A percentile compares a stretch with the other conserved stretches of the same genome.
These are phyloP conservation scores for Mirza zaza DNA, from an alignment of 2,113 vertebrate genomes.

Conservation along the genomic window DNA sequence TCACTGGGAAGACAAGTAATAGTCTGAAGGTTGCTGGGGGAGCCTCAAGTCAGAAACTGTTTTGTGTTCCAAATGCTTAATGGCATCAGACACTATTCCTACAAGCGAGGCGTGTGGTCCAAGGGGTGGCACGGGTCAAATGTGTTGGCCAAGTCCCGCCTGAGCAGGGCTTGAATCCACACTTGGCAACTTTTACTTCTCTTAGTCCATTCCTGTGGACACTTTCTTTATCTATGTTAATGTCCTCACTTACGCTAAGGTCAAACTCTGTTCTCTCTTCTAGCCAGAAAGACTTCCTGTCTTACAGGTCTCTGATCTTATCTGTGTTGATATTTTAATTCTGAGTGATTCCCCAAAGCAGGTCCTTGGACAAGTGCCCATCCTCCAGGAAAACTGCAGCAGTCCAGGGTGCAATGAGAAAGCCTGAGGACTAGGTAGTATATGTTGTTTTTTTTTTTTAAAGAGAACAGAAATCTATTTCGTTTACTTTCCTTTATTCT, in stretches of 20 bases:
- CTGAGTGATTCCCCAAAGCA: constrained; percentile 49
- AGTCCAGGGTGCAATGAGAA: background rate
- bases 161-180: constrained; percentile 22
- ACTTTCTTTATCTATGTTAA: constrained; percentile 48
- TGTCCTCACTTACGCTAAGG: constrained; percentile 51
- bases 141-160: constrained; percentile 11
- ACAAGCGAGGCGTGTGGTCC: constrained; percentile 15
- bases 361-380: constrained; percentile 47
- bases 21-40: constrained; percentile 40
- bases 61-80: constrained; percentile 46
- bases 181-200: constrained; percentile 52
- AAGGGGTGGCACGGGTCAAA: constrained; percentile 57
- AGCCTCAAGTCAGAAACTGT: constrained; percentile 13
- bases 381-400: constrained; percentile 49
- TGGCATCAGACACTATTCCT: constrained; percentile 28
- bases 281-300: constrained; percentile 51
- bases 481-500: constrained; percentile 18
- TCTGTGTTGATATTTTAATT: constrained; percentile 50
- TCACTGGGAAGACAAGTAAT: background rate
- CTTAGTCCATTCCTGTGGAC: background rate
- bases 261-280: constrained; percentile 37
- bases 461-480: constrained; percentile 47
- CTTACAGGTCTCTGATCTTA: constrained; percentile 59
- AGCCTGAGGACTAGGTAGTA: background rate
- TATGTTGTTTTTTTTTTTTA: background rate